A percentile compares a stretch with the other conserved stretches of the same genome.
Evolutionary conservation across 2,113 vertebrate species (phyloP).

Genomic region (Microtus oregoni): DNA sequence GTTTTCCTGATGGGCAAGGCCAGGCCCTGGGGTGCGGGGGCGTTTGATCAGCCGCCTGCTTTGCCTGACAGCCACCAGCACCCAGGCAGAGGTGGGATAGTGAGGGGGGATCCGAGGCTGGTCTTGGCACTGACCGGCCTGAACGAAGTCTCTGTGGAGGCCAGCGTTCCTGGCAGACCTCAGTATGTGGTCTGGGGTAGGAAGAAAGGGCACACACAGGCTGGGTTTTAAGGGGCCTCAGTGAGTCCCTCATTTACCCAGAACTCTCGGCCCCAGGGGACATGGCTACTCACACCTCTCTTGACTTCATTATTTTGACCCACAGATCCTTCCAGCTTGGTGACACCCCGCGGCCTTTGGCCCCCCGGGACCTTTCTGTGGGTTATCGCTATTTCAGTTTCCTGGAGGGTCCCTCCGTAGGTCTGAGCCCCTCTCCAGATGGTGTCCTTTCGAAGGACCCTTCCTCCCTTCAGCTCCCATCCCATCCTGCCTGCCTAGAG

Average conservation of each 20-base stretch:
- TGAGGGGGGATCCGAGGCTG: background rate
- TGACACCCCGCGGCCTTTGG: background rate
- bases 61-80: background rate
- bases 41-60: conserved; percentile 81
- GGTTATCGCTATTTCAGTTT: fast-evolving
- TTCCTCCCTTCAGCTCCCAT: background rate
- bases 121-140: background rate
- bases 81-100: background rate
- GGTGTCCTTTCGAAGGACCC: background rate
- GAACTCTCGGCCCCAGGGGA: background rate
- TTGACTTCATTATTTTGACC: background rate
- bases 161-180: background rate
- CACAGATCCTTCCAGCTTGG: background rate
- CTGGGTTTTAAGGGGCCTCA: background rate
- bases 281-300: background rate
- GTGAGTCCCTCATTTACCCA: too few relatives aligned
- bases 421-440: background rate
- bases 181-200: background rate
- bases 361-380: background rate
- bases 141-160: background rate
- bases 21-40: conserved; percentile 75
- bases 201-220: background rate
- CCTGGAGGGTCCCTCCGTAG: background rate
- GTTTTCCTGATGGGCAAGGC: conserved; percentile 86
- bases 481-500: background rate